Base-by-base conservation (phyloP, 2,113 vertebrate species). In the Myotis davidii region DNA sequence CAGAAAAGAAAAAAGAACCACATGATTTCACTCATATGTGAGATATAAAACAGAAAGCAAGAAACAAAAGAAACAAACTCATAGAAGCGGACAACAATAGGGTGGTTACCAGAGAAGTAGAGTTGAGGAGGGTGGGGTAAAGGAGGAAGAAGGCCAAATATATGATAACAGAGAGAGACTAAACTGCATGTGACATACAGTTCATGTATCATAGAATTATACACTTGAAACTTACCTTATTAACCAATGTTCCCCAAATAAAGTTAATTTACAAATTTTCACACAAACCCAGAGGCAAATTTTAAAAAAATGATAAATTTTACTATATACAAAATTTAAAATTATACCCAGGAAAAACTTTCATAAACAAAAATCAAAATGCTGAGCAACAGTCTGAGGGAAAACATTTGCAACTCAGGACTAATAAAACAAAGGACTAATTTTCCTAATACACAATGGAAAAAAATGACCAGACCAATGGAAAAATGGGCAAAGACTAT, bases 281-380 rank as follows among this genome's bases (percentile, higher is more conserved):
- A 56, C 27, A 61, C 12, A 76, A 76, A 88, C 20, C 5, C 76
- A 86, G 8, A 90, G n/a, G 34, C 37, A 50, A 54, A 39, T 5
- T 27, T 4, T 42, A 42, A 42, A 21, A n/a, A 88, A 83, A 78
- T 14, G 27, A 39, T 79, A 25, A 45, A 34, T 69, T 84, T 74
- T 81, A 45, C 50, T 29, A 69, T 27, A 16, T 27, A 39, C 23
- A 81, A 93, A 78, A 85, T 93, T 56, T 34, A 13, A 56, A 83
- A 83, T n/a, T 90, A 23, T 54, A 13, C 73, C 52, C 29, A 59
- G 9, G 0, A n/a, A 27, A 12, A 59, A 25, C 1, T 85, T 81
- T 42, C 64, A 85, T 42, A 65, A 85, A 89, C 67, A 74, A 45
- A 42, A 27, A 73, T 42, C n/a, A 82, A 94, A 88, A 93, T 73